A percentile compares a stretch with the other conserved stretches of the same genome.
Conservation (phyloP, 1,140 invertebrate species). For the Steinernema feltiae region DNA sequence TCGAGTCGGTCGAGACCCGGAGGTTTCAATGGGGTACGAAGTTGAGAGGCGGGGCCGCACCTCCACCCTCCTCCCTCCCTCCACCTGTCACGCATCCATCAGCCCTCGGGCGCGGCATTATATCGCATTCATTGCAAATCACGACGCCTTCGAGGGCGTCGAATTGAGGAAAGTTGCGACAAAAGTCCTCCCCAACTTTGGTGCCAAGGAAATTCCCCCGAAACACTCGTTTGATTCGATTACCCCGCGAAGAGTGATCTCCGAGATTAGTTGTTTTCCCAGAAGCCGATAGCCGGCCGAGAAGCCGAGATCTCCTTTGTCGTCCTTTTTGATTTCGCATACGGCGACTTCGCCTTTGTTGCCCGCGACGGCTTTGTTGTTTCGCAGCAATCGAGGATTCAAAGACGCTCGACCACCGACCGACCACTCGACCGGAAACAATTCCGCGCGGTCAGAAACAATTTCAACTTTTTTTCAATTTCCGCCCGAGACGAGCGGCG, state of each 20-base stretch:
- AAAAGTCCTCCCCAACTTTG: too few species aligned
- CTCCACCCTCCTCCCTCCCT: neutral
- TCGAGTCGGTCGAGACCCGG: neutral
- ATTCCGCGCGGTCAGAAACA: too few species aligned
- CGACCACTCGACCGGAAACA: neutral
- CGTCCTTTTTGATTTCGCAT: too few species aligned
- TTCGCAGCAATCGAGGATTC: neutral
- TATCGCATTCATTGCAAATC: constrained; percentile 8
- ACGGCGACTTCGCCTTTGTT: too few species aligned
- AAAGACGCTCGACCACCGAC: neutral
- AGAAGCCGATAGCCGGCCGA: neutral
- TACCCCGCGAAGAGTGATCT: neutral
- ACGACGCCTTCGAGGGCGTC: neutral
- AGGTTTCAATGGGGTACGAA: neutral
- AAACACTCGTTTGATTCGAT: neutral
- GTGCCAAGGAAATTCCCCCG: neutral
- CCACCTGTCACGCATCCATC: constrained; percentile 8
- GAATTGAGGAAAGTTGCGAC: neutral
- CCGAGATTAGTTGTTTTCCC: neutral
- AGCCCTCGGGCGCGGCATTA: neutral
- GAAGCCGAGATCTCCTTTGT: neutral
- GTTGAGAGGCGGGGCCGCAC: neutral
- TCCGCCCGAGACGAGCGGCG: too few species aligned
- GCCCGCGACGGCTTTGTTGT: neutral
- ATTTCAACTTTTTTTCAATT: too few species aligned